Conservation (phyloP, 2,888 invertebrate species). For the Erebia ligea region DNA sequence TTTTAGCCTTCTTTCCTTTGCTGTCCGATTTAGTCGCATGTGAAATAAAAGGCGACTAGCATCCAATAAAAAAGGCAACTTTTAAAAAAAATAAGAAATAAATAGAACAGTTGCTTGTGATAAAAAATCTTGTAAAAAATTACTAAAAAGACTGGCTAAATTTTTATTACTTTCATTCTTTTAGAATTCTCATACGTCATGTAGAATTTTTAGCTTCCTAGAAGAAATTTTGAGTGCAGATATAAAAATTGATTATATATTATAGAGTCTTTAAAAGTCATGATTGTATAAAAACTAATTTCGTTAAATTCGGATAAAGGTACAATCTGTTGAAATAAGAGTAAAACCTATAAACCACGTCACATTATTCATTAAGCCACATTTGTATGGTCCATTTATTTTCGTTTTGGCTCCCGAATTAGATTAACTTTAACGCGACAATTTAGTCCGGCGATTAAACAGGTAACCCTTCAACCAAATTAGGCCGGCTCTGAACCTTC, state of each 20-base stretch:
- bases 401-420: constrained; percentile 36
- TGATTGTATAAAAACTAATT: not conserved
- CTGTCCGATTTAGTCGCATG: constrained; percentile 9
- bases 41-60: not conserved
- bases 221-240: no score
- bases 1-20: constrained; percentile 19
- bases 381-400: constrained; percentile 33
- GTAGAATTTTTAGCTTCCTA: no score
- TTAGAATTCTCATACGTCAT: not conserved
- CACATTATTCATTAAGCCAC: constrained; percentile 27
- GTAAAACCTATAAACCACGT: constrained; percentile 24
- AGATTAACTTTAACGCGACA: constrained; percentile 40
- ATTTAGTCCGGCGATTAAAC: constrained; percentile 41
- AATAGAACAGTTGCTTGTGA: no score
- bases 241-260: not conserved
- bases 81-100: no score
- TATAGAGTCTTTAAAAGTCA: not conserved
- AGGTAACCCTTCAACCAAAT: constrained; percentile 41
- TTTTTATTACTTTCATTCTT: no score
- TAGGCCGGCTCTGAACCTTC: constrained; percentile 42
- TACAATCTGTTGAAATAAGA: constrained; percentile 16
- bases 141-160: no score
- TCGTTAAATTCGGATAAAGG: constrained; percentile 6
- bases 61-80: not conserved
- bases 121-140: no score